Evolutionary conservation across 2,113 vertebrate species (phyloP), one percentile per base, ranked within the genome.

Genomic region (Bubalus kerabau): DNA sequence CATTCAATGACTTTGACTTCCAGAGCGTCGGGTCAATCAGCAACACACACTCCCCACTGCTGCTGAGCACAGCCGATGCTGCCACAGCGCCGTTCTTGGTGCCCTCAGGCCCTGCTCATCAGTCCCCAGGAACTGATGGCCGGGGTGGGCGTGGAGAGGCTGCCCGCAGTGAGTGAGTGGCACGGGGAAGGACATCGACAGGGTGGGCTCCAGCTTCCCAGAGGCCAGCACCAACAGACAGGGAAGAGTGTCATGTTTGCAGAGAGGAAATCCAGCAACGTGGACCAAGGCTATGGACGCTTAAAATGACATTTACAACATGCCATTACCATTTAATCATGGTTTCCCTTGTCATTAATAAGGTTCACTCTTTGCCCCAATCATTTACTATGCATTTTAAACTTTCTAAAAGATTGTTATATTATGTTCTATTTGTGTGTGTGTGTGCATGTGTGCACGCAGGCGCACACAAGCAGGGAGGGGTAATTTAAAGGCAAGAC

Each of bases 401-500:
- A 98, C 98, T 98, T 98, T 98, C 99, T 99, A 99, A 96, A 95
- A 98, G 98, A 98, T 98, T 46, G 88, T 96, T 99, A 99, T 95
- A 94, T 98, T 99, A 98, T 98, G 98, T 98, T 98, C 97, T 98
- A 98, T 98, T 98, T 99, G 98, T 99, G 98, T 97, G 93, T 84
- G 87, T 56, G 57, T 32, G 67, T 43, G 40, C 12, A 15, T 50
- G 32, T n/a, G 26, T 24, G 23, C 81, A 26, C 64, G 40, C 16
- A 67, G 40, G 48, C 32, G 36, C 52, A 67, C 76, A 28, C 98
- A 98, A 98, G 98, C 95, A 94, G 97, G 83, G 88, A 87, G 91
- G 98, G 99, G 98, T 98, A 99, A 99, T 99, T 99, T 99, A 99
- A 99, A 99, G 99, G 99, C 99, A 99, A 99, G 99, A 99, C 99